Base-by-base conservation (phyloP, 2,888 invertebrate species). In the Eustalomyia histrio region DNA sequence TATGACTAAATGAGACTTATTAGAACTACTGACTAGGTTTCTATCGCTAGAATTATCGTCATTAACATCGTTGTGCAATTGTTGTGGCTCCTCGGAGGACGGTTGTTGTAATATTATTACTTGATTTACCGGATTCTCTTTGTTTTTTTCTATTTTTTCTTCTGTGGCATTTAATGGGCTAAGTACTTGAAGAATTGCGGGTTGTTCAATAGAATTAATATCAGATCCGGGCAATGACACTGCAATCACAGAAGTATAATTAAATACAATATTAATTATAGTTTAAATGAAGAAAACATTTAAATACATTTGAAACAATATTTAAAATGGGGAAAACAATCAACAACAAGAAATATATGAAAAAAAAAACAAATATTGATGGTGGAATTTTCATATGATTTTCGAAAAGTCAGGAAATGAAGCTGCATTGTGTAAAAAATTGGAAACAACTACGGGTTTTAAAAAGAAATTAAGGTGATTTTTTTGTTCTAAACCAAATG, bases 181-280 rank as follows among this genome's bases (percentile, higher is more conserved):
- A 86, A 90, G 88, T 85, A 89, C 87, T 84, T 87, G 85, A 83
- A 90, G 85, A 85, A 90, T 90, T 55, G 90, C 87, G 83, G 88
- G 88, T 84, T 90, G 90, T 83, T 89, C 88, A 78, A 83, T 84
- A 79, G 85, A 74, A 76, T 85, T 86, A 83, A 86, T 87, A 87
- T 88, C 88, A 86, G 90, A 89, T 85, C 90, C 90, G 85, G 91
- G 90, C 86, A 91, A 88, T 86, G 91, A 90, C 88, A 91, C 91
- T 91, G 82, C 18, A 85, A 86, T 33, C 53, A 43, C 29, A 60
- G 16, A 18, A 47, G 24, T 52, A 6, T 63, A 60, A 64, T 47
- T 1, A 43, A 29, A 63, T 33, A 16, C 2, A 47, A 47, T 68
- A 18, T 29, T 47, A 10, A 35, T 9, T 10, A 43, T 60, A 35